A percentile compares a stretch with the other conserved stretches of the same genome.
Evolutionary conservation across 2,888 invertebrate genomes (phyloP).

Genomic region (Nemoura dubitans): DNA sequence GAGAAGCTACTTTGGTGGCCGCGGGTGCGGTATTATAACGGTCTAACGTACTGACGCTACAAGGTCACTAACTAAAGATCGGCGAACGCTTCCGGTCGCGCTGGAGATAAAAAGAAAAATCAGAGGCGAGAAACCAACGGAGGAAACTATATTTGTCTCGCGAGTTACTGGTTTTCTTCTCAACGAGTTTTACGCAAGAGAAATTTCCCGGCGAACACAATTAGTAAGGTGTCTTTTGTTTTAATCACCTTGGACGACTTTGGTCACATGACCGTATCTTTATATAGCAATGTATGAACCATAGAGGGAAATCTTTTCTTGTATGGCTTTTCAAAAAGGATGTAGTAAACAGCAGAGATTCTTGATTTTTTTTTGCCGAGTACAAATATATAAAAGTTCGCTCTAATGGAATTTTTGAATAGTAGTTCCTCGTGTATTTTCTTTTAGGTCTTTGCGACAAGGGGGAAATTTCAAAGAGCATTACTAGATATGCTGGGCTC

Average conservation of each 20-base stretch:
- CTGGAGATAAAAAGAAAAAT: not conserved
- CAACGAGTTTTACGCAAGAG: not conserved
- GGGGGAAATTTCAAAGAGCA: not conserved
- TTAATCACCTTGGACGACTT: not conserved
- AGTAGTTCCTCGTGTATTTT: not conserved
- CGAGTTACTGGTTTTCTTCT: not conserved
- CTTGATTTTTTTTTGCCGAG: not conserved
- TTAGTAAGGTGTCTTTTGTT: not conserved
- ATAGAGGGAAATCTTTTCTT: not conserved
- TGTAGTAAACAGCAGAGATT: not conserved
- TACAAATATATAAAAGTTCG: not conserved
- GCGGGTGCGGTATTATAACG: not conserved
- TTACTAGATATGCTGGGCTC: not conserved
- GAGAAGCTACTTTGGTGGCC: constrained; percentile 43
- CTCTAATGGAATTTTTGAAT: not conserved
- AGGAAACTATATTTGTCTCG: not conserved
- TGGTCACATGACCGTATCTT: not conserved
- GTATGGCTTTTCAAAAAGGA: not conserved
- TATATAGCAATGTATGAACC: too few species aligned
- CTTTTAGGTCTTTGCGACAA: not conserved
- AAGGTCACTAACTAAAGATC: not conserved
- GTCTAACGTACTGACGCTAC: too few species aligned
- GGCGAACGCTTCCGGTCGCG: not conserved
- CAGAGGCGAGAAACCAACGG: not conserved
- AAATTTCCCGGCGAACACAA: not conserved